Evolutionary conservation across 2,797 vertebrate genomes (phyloP).

Genomic region (Poeciliopsis turneri): DNA sequence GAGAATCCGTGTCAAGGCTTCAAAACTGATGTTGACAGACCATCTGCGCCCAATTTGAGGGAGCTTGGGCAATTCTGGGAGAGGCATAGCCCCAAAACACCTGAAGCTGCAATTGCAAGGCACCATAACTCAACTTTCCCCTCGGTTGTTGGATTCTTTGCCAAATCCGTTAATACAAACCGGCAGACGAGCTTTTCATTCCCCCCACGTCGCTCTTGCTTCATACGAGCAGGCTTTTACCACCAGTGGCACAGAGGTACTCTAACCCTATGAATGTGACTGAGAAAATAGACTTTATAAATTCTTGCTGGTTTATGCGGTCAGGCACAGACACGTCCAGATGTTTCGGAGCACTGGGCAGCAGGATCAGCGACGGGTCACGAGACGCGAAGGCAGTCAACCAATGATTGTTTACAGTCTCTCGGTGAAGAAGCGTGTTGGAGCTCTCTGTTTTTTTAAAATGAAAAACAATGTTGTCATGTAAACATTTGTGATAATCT

Average conservation of each 20-base stretch:
- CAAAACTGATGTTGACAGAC: neutral
- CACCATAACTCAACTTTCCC: neutral
- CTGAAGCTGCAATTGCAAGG: neutral
- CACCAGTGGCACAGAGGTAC: neutral
- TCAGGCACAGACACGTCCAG: neutral
- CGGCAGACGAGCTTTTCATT: neutral
- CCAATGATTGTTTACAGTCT: slow-evolving; percentile 14
- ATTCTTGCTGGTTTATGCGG: neutral
- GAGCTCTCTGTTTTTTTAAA: neutral
- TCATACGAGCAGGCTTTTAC: slow-evolving; percentile 22
- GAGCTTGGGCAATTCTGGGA: neutral
- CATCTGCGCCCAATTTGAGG: neutral
- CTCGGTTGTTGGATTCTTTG: neutral
- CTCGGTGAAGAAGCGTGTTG: slow-evolving; percentile 1
- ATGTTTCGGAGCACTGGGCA: neutral
- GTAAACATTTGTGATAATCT: slow-evolving; percentile 16
- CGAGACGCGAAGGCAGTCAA: slow-evolving; percentile 5
- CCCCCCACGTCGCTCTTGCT: neutral
- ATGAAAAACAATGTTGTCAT: neutral
- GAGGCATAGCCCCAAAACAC: neutral
- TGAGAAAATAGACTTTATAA: neutral
- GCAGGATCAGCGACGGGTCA: neutral
- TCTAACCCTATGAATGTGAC: neutral
- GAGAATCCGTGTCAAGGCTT: neutral
- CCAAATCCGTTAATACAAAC: neutral